Evolutionary conservation across 2,888 invertebrate species (phyloP).

Genomic region (Sinelater perroti): DNA sequence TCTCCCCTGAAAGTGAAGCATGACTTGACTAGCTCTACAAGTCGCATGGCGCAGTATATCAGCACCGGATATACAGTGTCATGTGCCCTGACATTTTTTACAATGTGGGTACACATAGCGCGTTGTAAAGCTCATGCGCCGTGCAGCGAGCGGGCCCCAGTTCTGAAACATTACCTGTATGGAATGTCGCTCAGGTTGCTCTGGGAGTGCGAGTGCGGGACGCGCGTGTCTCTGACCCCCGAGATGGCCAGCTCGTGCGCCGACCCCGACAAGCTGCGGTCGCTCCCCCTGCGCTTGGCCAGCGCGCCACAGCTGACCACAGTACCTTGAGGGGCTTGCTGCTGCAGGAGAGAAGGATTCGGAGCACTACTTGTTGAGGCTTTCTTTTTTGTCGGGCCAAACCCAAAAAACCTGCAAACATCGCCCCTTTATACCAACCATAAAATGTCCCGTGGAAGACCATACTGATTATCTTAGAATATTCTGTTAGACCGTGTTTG

Average conservation of each 20-base stretch:
- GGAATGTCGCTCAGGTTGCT: constrained; percentile 88
- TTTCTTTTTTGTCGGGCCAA: constrained; percentile 89
- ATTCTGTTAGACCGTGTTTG: too few species aligned
- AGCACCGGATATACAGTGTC: constrained; percentile 33
- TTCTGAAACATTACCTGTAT: constrained; percentile 69
- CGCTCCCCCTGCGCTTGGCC: constrained; percentile 79
- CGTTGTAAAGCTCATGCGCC: constrained; percentile 39
- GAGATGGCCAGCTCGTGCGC: constrained; percentile 83
- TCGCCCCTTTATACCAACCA: not conserved
- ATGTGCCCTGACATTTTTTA: constrained; percentile 39
- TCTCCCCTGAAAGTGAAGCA: constrained; percentile 66
- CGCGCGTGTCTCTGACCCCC: constrained; percentile 71
- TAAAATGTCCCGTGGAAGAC: too few species aligned
- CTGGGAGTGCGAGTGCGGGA: constrained; percentile 89
- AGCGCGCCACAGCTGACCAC: constrained; percentile 60
- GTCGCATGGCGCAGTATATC: constrained; percentile 33
- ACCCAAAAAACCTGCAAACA: constrained; percentile 94
- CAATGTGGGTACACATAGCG: constrained; percentile 39
- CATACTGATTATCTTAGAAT: too few species aligned
- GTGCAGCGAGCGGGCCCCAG: constrained; percentile 25
- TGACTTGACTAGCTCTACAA: constrained; percentile 52
- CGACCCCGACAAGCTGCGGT: constrained; percentile 84
- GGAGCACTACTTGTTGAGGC: constrained; percentile 66
- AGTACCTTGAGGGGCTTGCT: constrained; percentile 53
- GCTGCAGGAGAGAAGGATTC: constrained; percentile 61